These are phyloP conservation scores for Dorcus parallelipipedus DNA, from an alignment of 2,888 invertebrate species.

Conservation along the genomic window DNA sequence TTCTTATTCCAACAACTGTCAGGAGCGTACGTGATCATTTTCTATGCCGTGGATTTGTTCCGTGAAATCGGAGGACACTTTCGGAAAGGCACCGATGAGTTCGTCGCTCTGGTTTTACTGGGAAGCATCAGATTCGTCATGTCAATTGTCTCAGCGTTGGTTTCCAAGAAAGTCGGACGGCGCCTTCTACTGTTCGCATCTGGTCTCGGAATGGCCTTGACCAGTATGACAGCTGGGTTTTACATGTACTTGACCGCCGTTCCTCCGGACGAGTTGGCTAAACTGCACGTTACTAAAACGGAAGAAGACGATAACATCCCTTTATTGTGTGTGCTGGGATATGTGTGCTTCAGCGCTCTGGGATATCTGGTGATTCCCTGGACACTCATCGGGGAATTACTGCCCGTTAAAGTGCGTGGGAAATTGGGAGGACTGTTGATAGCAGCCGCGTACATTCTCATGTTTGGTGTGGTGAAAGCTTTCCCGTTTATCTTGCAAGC, in stretches of 20 bases:
- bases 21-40: conserved; percentile 57
- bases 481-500: conserved; percentile 50
- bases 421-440: conserved; percentile 53
- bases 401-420: conserved; percentile 54
- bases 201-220: conserved; percentile 53
- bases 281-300: conserved; percentile 30
- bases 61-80: conserved; percentile 49
- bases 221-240: conserved; percentile 45
- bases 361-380: conserved; percentile 59
- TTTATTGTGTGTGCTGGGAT: conserved; percentile 50
- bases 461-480: conserved; percentile 54
- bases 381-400: conserved; percentile 55
- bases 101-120: conserved; percentile 50
- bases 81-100: conserved; percentile 48
- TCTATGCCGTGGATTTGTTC: conserved; percentile 57
- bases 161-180: conserved; percentile 52
- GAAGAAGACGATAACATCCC: conserved; percentile 44
- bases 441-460: conserved; percentile 53
- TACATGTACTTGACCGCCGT: conserved; percentile 37
- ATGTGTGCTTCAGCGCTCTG: conserved; percentile 53
- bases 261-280: conserved; percentile 31
- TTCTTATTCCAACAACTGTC: conserved; percentile 57
- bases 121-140: conserved; percentile 54
- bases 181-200: conserved; percentile 52
- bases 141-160: conserved; percentile 50